Evolutionary conservation across 2,888 invertebrate genomes (phyloP).

Genomic region (Keiferia lycopersicella): DNA sequence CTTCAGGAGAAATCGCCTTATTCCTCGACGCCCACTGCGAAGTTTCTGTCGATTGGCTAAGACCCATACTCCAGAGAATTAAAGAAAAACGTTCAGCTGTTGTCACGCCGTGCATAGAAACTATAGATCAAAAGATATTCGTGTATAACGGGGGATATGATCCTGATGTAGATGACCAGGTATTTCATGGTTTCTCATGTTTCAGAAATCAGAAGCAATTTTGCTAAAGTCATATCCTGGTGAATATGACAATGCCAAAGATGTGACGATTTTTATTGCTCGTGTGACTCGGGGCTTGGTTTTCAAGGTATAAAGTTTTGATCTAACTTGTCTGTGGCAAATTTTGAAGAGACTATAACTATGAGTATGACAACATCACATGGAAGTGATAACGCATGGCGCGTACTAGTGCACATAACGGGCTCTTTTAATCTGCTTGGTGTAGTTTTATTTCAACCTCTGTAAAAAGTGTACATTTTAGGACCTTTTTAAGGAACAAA

Average conservation of each 20-base stretch:
- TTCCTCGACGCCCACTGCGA: conserved; percentile 94
- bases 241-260: neutral
- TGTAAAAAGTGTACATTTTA: neutral
- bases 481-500: neutral
- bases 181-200: neutral
- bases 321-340: neutral
- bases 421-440: too few relatives aligned
- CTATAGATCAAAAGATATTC: neutral
- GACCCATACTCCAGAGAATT: conserved; percentile 92
- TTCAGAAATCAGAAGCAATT: neutral
- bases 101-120: conserved; percentile 10
- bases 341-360: too few relatives aligned
- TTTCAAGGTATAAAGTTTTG: neutral
- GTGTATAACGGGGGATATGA: neutral
- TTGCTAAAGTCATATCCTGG: neutral
- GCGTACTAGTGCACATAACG: too few relatives aligned
- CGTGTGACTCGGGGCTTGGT: neutral
- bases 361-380: neutral
- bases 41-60: conserved; percentile 35
- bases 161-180: neutral
- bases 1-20: conserved; percentile 51
- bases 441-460: too few relatives aligned
- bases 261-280: too few relatives aligned
- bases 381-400: too few relatives aligned
- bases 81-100: conserved; percentile 28